These are phyloP conservation scores for Gymnoscelis rufifasciata DNA, from an alignment of 2,888 invertebrate genomes.

Conservation along the genomic window DNA sequence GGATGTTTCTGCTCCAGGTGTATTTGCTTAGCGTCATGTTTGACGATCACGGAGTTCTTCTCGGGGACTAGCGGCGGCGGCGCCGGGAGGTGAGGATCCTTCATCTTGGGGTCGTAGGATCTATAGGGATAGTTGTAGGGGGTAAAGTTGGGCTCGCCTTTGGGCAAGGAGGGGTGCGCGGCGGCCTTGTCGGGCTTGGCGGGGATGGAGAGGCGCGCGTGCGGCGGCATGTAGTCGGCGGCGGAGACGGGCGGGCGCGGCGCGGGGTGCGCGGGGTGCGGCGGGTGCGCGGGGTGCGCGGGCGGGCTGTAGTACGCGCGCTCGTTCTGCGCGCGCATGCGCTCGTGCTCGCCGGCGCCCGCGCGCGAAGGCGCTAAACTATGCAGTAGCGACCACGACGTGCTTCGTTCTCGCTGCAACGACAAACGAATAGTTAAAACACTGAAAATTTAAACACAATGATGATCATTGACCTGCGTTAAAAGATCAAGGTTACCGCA, in stretches of 20 bases:
- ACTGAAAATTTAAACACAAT: too few relatives aligned
- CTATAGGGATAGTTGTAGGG: slow-evolving; percentile 83
- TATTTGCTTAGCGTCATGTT: slow-evolving; percentile 84
- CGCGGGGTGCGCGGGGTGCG: slow-evolving; percentile 23
- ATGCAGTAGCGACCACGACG: slow-evolving; percentile 78
- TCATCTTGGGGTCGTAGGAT: slow-evolving; percentile 80
- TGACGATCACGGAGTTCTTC: slow-evolving; percentile 88
- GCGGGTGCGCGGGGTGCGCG: slow-evolving; percentile 33
- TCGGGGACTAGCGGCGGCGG: slow-evolving; percentile 84
- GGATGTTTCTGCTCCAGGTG: slow-evolving; percentile 79
- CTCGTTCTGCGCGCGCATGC: slow-evolving; percentile 37
- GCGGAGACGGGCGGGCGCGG: slow-evolving; percentile 44
- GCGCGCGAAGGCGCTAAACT: slow-evolving; percentile 70
- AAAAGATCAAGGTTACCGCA: background rate
- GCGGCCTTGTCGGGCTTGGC: slow-evolving; percentile 60
- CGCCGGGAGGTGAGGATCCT: slow-evolving; percentile 81
- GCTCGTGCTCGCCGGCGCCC: slow-evolving; percentile 43
- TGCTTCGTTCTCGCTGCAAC: slow-evolving; percentile 70
- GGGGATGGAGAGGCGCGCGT: slow-evolving; percentile 50
- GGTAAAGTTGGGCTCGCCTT: slow-evolving; percentile 84
- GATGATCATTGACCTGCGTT: background rate
- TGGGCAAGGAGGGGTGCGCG: slow-evolving; percentile 63
- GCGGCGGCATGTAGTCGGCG: slow-evolving; percentile 48
- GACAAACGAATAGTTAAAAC: slow-evolving; percentile 11
- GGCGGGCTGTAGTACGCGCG: slow-evolving; percentile 37